Evolutionary conservation across 2,797 vertebrate species (phyloP).

Genomic region (Protonibea diacanthus): DNA sequence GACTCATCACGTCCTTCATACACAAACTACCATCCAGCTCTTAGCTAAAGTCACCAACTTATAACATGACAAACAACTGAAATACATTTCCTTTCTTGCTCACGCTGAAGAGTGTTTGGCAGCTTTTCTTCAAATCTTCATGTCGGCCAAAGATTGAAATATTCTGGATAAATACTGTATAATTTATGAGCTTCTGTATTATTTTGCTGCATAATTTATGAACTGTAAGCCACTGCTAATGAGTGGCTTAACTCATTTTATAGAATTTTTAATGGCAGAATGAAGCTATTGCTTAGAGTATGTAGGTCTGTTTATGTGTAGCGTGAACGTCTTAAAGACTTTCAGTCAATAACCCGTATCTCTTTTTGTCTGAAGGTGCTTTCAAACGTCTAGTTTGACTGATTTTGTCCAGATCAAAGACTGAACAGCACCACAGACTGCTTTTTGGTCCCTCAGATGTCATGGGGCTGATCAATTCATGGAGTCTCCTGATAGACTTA

Average conservation of each 20-base stretch:
- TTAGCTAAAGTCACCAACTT: background rate
- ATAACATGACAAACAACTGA: too few relatives aligned
- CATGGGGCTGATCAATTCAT: too few relatives aligned
- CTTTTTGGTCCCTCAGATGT: too few relatives aligned
- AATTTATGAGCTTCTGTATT: constrained; percentile 34
- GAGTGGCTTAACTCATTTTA: constrained; percentile 23
- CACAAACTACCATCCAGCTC: background rate
- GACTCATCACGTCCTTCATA: background rate
- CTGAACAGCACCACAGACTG: too few relatives aligned
- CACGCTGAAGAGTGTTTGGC: background rate
- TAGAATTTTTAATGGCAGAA: constrained; percentile 4
- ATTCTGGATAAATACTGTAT: constrained; percentile 49
- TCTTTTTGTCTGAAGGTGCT: background rate
- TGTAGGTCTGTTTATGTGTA: background rate
- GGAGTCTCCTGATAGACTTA: too few relatives aligned
- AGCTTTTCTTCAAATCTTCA: background rate
- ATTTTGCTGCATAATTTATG: constrained; percentile 49
- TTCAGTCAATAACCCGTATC: too few relatives aligned
- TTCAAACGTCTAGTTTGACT: background rate
- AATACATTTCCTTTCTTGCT: background rate
- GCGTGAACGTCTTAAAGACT: too few relatives aligned
- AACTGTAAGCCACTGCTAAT: constrained; percentile 28
- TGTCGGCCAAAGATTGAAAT: constrained; percentile 27
- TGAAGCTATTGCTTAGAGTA: background rate
- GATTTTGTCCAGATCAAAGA: too few relatives aligned